These are phyloP conservation scores for Apocrypta bakeri DNA, from an alignment of 1,140 invertebrate genomes.

Conservation along the genomic window DNA sequence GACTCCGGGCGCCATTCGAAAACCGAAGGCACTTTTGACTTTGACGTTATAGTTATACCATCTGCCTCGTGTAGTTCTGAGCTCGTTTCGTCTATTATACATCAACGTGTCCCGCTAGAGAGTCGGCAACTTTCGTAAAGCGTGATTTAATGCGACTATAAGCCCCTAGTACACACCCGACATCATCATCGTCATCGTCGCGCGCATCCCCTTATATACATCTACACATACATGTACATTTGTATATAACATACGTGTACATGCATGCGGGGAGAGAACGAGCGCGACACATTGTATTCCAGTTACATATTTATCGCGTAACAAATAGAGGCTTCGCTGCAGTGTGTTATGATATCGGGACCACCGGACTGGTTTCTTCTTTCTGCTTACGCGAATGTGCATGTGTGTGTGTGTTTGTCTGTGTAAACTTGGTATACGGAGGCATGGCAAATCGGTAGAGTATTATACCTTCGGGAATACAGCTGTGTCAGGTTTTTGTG, in stretches of 20 bases:
- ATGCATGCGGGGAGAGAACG: constrained; percentile 47
- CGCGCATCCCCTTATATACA: constrained; percentile 51
- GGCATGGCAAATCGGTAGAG: background rate
- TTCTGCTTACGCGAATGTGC: background rate
- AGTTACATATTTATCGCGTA: constrained; percentile 74
- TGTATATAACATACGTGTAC: constrained; percentile 15
- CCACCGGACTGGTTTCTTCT: constrained; percentile 61
- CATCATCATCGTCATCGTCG: too few species aligned
- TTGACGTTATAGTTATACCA: constrained; percentile 58
- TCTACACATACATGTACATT: too few species aligned
- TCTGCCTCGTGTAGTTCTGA: constrained; percentile 58
- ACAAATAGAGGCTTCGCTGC: constrained; percentile 72
- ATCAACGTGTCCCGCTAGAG: constrained; percentile 7
- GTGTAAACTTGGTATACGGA: background rate
- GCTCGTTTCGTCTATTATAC: background rate
- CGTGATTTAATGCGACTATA: constrained; percentile 72
- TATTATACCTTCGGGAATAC: background rate
- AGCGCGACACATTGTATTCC: constrained; percentile 72
- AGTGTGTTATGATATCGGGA: constrained; percentile 73
- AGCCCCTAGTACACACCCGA: too few species aligned
- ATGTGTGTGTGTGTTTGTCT: background rate
- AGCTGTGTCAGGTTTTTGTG: constrained; percentile 33
- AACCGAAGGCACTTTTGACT: constrained; percentile 61
- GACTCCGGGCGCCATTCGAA: constrained; percentile 6
- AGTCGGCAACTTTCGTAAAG: constrained; percentile 17